These are phyloP conservation scores for Sterrhoptilus dennistouni DNA, from an alignment of 2,113 vertebrate genomes.

Conservation along the genomic window DNA sequence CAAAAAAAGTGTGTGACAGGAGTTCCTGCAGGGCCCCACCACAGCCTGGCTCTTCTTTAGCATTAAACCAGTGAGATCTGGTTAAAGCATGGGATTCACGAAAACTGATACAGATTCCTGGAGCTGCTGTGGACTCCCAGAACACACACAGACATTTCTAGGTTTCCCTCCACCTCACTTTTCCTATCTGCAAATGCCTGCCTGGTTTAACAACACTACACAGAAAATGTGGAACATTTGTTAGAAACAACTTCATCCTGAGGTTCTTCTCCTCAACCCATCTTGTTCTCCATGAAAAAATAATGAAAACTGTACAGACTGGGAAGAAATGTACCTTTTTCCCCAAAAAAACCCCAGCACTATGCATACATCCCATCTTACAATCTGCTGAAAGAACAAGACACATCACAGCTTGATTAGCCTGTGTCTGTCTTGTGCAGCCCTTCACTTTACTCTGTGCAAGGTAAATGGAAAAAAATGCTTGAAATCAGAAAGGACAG, in stretches of 20 bases:
- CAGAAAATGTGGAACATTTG: neutral
- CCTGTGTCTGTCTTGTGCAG: neutral
- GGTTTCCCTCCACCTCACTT: neutral
- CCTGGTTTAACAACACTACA: neutral
- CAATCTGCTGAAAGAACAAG: neutral
- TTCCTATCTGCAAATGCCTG: neutral
- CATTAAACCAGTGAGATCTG: neutral
- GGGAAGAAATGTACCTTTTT: neutral
- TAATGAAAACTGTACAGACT: neutral
- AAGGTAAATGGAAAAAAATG: neutral
- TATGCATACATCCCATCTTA: neutral
- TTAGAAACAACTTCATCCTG: neutral
- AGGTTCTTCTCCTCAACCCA: neutral
- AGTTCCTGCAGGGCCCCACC: neutral
- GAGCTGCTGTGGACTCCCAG: neutral
- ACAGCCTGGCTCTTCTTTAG: neutral
- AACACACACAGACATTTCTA: neutral
- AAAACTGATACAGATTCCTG: neutral
- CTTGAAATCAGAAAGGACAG: neutral
- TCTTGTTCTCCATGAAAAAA: neutral
- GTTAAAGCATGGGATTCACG: neutral
- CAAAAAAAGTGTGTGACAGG: neutral
- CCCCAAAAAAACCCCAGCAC: neutral
- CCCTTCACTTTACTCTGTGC: neutral
- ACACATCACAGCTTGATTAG: neutral